phyloP scores from a whole-genome alignment of 2,113 vertebrate species.

The Ranitomeya variabilis region DNA sequence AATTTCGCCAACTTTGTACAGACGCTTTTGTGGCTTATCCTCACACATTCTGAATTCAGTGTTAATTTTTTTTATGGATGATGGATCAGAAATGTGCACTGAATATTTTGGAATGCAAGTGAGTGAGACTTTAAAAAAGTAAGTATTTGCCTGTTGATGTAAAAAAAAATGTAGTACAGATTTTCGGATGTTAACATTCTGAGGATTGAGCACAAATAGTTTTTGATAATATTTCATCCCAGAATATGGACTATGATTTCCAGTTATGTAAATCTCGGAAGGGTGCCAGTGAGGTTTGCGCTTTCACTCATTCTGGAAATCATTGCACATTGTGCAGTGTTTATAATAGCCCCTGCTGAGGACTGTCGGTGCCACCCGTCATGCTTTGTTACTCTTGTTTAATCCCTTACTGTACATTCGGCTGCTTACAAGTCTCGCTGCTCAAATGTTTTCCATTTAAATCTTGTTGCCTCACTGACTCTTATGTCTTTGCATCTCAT shows the following conservation, averaged over 20 bases:
- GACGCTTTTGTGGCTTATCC: not conserved
- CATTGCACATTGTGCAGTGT: not conserved
- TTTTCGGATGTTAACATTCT: not conserved
- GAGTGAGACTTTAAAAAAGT: too few species aligned
- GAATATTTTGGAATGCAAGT: too few species aligned
- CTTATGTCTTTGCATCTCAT: constrained; percentile 46
- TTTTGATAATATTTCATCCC: not conserved
- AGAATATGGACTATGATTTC: not conserved
- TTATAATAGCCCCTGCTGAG: constrained; percentile 59
- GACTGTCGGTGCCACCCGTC: constrained; percentile 57
- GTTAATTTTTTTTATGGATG: too few species aligned
- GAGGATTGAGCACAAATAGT: not conserved
- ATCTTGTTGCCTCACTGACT: constrained; percentile 59
- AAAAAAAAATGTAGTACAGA: too few species aligned
- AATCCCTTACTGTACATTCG: constrained; percentile 51
- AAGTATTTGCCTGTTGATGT: too few species aligned
- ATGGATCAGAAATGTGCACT: too few species aligned
- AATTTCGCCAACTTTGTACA: not conserved
- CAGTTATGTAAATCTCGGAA: too few species aligned
- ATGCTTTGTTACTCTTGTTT: constrained; percentile 61
- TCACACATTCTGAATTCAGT: too few species aligned
- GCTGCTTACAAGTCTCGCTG: constrained; percentile 47
- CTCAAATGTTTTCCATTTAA: constrained; percentile 54
- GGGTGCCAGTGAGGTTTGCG: too few species aligned
- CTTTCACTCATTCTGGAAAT: too few species aligned